These are phyloP conservation scores for Gadopsis marmoratus DNA, from an alignment of 2,797 vertebrate species.

Conservation along the genomic window DNA sequence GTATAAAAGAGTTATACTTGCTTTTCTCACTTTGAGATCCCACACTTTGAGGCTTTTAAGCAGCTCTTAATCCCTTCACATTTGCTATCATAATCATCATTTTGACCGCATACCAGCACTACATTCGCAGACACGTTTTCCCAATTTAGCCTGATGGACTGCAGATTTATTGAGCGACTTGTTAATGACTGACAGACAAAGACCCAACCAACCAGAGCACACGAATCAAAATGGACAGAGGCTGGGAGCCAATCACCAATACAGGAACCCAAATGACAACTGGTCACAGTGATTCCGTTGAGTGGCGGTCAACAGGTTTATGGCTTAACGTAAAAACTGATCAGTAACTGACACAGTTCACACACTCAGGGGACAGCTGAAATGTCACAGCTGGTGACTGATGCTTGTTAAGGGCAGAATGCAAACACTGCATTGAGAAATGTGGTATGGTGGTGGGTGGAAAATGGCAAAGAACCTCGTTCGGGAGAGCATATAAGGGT, in stretches of 20 bases:
- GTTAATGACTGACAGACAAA: conserved; percentile 50
- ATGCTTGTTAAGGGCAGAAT: neutral
- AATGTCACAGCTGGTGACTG: neutral
- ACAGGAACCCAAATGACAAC: conserved; percentile 8
- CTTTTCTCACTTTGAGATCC: neutral
- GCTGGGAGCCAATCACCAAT: conserved; percentile 22
- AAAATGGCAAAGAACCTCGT: neutral
- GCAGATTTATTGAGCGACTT: neutral
- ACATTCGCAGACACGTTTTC: conserved; percentile 47
- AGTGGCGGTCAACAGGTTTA: neutral
- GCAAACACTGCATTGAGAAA: neutral
- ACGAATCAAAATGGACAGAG: conserved; percentile 7
- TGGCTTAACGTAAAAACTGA: neutral
- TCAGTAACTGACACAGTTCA: neutral
- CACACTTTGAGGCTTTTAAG: neutral
- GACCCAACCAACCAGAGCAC: conserved; percentile 22
- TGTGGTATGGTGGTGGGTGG: neutral
- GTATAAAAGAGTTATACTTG: neutral
- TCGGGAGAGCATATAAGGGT: neutral
- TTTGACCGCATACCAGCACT: neutral
- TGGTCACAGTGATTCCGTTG: conserved; percentile 8
- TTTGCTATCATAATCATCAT: neutral
- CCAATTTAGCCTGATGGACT: conserved; percentile 8
- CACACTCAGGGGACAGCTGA: neutral
- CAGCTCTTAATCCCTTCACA: neutral